Evolutionary conservation across 2,797 vertebrate species (phyloP), one percentile per base, ranked within the genome.

Genomic region (Sebastes trivittatus): DNA sequence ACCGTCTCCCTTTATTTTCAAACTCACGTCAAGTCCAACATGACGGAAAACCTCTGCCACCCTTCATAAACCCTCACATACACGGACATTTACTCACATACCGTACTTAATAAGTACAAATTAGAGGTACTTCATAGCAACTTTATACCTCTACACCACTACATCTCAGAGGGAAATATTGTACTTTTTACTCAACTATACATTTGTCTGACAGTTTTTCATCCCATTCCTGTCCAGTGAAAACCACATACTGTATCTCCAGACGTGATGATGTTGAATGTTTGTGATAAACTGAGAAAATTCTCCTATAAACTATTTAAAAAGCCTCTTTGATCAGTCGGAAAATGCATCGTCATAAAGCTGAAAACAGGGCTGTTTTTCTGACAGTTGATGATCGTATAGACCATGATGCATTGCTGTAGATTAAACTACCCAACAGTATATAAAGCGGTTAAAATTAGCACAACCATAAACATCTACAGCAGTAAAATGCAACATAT

Each of bases 1-100:
- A 30, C 59, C 27, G 42, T 70, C 62, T 79, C 72, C 52, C 18
- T 54, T 72, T 69, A 75, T 75, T 69, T 76, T 23, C 59, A 73
- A 69, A 52, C 62, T 46, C 11, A 52, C 52, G 27, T 54, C 61
- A 38, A 52, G 66, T 71, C 32, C 55, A 56, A 70, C 60, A 32
- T 27, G 54, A 75, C 4, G 2, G 46, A 54, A 75, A 85, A 75
- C 71, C 30, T 65, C 58, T 8, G 65, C 42, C 42, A n/a, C 42
- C 65, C 18, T 34, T 36, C 36, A 77, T 23, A 25, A 23, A 64
- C 25, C 13, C 66, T 14, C 64, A 67, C 52, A 65, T 4, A 62
- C 64, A 68, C n/a, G 16, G 10, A 27, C 36, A 72, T 32, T 29
- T 14, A 49, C 65, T 30, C 65, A 67, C 20, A 34, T 52, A 52